These are phyloP conservation scores for Acromyrmex charruanus DNA, from an alignment of 1,140 invertebrate genomes.

Conservation along the genomic window DNA sequence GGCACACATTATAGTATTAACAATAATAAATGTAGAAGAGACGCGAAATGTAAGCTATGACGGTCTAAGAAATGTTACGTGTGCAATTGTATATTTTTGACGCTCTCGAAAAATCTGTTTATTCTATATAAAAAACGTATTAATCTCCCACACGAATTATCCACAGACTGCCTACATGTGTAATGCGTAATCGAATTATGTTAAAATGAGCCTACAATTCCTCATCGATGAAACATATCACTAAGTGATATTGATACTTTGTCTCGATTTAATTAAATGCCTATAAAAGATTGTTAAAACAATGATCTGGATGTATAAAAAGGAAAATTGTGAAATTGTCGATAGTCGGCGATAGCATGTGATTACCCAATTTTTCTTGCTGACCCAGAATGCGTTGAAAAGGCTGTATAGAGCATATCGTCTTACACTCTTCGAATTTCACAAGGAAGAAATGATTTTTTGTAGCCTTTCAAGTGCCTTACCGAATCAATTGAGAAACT, in stretches of 20 bases:
- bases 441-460: conserved; percentile 57
- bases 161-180: not conserved
- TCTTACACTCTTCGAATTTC: conserved; percentile 32
- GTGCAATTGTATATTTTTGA: conserved; percentile 42
- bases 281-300: conserved; percentile 12
- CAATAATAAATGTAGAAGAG: conserved; percentile 43
- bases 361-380: not conserved
- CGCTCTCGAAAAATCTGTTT: conserved; percentile 13
- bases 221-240: conserved; percentile 4
- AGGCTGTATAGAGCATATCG: conserved; percentile 48
- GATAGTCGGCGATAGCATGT: not conserved
- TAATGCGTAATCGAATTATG: conserved; percentile 4
- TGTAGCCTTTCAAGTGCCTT: conserved; percentile 81
- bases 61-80: conserved; percentile 34
- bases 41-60: not conserved
- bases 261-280: conserved; percentile 20
- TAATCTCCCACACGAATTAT: conserved; percentile 4
- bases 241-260: conserved; percentile 27
- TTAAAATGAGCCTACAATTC: conserved; percentile 4
- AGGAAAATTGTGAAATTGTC: conserved; percentile 7
- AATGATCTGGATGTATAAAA: not conserved
- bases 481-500: conserved; percentile 71
- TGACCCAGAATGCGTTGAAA: conserved; percentile 10
- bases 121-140: conserved; percentile 27
- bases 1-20: conserved; percentile 38